phyloP scores from a whole-genome alignment of 1,140 invertebrate genomes.

The Adelges cooleyi region DNA sequence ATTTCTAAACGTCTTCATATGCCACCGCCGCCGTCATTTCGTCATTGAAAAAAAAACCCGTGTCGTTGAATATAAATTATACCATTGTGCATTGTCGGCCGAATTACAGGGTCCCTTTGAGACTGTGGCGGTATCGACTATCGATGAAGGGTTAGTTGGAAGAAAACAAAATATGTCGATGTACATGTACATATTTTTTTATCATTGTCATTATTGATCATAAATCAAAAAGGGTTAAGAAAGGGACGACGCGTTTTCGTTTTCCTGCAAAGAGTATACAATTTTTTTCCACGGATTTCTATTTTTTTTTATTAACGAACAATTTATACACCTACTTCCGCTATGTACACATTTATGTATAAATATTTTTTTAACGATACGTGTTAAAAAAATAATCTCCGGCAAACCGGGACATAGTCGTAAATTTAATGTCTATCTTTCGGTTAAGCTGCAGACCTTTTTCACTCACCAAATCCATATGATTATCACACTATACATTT shows the following conservation, averaged over 20 bases:
- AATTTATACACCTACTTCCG: background rate
- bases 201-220: background rate
- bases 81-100: no score
- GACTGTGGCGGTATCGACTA: background rate
- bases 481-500: no score
- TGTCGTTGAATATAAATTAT: slow-evolving; percentile 26
- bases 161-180: slow-evolving; percentile 16
- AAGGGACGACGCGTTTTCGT: slow-evolving; percentile 10
- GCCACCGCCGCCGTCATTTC: background rate
- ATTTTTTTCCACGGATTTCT: background rate
- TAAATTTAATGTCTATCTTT: slow-evolving; percentile 18
- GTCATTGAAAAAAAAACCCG: background rate
- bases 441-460: background rate
- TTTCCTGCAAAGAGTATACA: background rate
- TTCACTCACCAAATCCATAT: background rate
- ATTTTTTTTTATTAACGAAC: background rate
- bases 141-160: slow-evolving; percentile 5
- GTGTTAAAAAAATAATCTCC: background rate
- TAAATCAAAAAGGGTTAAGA: slow-evolving; percentile 25
- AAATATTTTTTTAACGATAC: background rate
- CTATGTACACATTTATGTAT: background rate
- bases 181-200: slow-evolving; percentile 12
- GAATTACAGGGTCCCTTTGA: slow-evolving; percentile 22
- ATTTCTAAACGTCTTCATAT: slow-evolving; percentile 19
- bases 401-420: background rate